Evolutionary conservation across 2,888 invertebrate species (phyloP).

Genomic region (Uloborus plumipes): DNA sequence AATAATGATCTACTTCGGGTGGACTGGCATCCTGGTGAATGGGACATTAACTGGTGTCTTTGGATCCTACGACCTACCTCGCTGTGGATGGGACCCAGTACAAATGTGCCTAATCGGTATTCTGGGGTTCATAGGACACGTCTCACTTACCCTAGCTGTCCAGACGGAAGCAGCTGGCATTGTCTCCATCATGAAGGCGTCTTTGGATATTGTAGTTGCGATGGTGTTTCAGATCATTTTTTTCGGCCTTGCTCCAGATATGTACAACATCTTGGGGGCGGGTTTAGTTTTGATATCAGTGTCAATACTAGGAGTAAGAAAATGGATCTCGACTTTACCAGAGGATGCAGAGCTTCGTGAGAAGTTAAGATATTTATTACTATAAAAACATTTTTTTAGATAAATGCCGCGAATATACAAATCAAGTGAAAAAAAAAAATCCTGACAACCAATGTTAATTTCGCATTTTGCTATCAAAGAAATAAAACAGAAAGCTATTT

Average conservation of each 20-base stretch:
- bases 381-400: not conserved
- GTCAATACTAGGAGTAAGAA: conserved; percentile 84
- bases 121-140: conserved; percentile 65
- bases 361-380: conserved; percentile 11
- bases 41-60: conserved; percentile 78
- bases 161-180: conserved; percentile 93
- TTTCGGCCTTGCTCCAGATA: conserved; percentile 87
- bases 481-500: no score
- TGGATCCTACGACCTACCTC: conserved; percentile 84
- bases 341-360: conserved; percentile 69
- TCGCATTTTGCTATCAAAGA: no score
- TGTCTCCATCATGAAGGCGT: conserved; percentile 86
- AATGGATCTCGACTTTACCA: conserved; percentile 87
- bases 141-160: conserved; percentile 84
- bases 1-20: conserved; percentile 89
- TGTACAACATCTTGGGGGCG: conserved; percentile 85
- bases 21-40: conserved; percentile 78
- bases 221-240: conserved; percentile 91
- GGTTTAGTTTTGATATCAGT: conserved; percentile 88
- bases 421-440: not conserved
- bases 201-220: conserved; percentile 91
- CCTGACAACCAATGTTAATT: no score
- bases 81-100: conserved; percentile 84
- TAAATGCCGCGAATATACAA: not conserved
- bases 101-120: conserved; percentile 76